phyloP scores from a whole-genome alignment of 2,113 vertebrate genomes.

The Ardeotis arabs region DNA sequence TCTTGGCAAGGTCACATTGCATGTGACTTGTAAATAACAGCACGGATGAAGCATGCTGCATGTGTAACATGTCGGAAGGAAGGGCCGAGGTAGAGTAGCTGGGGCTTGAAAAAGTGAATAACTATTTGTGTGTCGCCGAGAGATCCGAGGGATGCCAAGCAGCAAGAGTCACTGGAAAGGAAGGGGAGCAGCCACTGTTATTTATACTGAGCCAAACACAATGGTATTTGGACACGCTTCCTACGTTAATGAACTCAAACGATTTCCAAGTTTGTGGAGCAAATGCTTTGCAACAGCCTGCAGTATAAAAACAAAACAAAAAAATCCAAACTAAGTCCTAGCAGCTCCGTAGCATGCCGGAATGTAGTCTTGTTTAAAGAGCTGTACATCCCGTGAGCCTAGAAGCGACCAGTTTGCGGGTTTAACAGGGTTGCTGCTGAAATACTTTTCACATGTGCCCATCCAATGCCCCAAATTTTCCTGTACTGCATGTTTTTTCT shows the following conservation, averaged over 20 bases:
- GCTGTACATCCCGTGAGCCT: background rate
- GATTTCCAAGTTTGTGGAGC: background rate
- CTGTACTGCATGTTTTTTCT: background rate
- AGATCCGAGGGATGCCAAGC: background rate
- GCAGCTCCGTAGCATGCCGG: background rate
- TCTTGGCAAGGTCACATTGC: background rate
- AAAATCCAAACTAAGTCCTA: background rate
- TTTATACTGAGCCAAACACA: slow-evolving; percentile 20
- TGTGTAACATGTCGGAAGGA: background rate
- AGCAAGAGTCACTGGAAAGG: background rate
- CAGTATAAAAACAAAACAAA: background rate
- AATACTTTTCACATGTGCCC: background rate
- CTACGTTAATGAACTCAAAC: background rate
- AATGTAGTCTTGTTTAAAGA: background rate
- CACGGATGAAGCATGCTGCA: background rate
- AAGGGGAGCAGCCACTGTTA: slow-evolving; percentile 35
- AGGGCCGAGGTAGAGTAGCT: background rate
- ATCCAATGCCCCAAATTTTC: background rate
- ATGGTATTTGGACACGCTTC: slow-evolving; percentile 24
- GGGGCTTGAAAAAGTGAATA: background rate
- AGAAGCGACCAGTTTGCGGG: background rate
- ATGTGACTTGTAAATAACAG: background rate
- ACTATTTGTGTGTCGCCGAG: background rate
- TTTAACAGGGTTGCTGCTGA: background rate
- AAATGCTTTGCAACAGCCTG: background rate